These are phyloP conservation scores for Rhingia rostrata DNA, from an alignment of 2,888 invertebrate species.

Conservation along the genomic window DNA sequence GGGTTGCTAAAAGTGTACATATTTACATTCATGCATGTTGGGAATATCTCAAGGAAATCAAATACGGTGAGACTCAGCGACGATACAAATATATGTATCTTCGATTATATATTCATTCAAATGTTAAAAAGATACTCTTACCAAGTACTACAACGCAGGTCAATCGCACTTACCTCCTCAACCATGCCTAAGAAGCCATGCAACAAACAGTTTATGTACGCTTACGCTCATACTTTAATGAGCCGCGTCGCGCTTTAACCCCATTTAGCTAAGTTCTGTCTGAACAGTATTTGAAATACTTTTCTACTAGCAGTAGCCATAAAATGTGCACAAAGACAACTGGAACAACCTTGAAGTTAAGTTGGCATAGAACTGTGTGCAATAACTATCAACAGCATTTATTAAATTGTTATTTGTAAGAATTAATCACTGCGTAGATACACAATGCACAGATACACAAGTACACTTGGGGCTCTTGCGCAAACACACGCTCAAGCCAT, in stretches of 20 bases:
- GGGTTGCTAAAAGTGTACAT: slow-evolving; percentile 55
- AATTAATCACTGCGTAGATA: slow-evolving; percentile 66
- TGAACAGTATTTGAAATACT: slow-evolving; percentile 28
- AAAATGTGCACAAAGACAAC: slow-evolving; percentile 40
- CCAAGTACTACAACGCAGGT: slow-evolving; percentile 59
- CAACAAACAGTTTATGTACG: slow-evolving; percentile 48
- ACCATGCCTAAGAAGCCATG: slow-evolving; percentile 60
- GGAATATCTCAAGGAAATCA: slow-evolving; percentile 57
- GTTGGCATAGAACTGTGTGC: slow-evolving; percentile 12
- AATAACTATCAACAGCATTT: slow-evolving; percentile 57
- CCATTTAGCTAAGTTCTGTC: slow-evolving; percentile 64
- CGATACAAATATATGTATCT: neutral
- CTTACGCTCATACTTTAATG: slow-evolving; percentile 54
- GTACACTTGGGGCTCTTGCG: neutral
- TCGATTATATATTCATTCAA: too few species aligned
- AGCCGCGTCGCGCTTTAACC: slow-evolving; percentile 61
- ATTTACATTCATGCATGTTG: neutral
- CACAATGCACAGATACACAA: slow-evolving; percentile 3
- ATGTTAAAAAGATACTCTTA: neutral
- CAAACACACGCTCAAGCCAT: neutral
- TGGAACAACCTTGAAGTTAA: slow-evolving; percentile 65
- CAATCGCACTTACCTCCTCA: slow-evolving; percentile 60
- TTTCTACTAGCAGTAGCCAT: neutral
- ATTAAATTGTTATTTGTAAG: slow-evolving; percentile 60
- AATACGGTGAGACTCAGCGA: slow-evolving; percentile 8